phyloP scores from a whole-genome alignment of 2,888 invertebrate genomes.

The Meghimatium bilineatum region DNA sequence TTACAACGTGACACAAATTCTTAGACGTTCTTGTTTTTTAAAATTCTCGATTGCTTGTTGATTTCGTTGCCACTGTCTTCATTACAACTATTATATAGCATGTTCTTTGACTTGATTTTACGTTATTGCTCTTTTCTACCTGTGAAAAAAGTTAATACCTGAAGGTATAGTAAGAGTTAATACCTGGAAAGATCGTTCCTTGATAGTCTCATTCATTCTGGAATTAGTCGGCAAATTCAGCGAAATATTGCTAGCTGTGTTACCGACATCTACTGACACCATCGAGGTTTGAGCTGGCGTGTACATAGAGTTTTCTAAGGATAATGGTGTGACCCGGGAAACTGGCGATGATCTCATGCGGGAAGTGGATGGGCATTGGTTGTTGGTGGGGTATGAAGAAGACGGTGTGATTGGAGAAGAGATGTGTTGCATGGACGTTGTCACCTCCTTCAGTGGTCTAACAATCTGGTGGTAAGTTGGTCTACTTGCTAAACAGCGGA shows the following conservation, averaged over 20 bases:
- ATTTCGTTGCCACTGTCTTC: too few relatives aligned
- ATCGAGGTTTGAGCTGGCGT: not conserved
- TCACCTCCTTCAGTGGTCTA: constrained; percentile 15
- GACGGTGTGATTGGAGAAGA: constrained; percentile 20
- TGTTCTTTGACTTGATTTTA: too few relatives aligned
- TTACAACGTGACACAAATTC: too few relatives aligned
- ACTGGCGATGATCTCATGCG: constrained; percentile 16
- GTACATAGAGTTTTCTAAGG: not conserved
- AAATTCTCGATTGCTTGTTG: too few relatives aligned
- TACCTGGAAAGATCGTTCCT: constrained; percentile 45
- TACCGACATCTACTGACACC: not conserved
- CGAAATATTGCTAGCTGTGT: constrained; percentile 28
- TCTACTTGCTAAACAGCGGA: constrained; percentile 37
- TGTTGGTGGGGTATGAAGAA: not conserved
- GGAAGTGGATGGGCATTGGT: not conserved
- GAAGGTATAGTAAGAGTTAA: too few relatives aligned
- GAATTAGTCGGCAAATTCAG: constrained; percentile 31
- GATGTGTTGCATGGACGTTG: constrained; percentile 7
- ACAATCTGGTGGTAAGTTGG: not conserved
- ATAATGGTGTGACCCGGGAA: not conserved
- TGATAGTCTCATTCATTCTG: constrained; percentile 5
- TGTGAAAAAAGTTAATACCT: too few relatives aligned
- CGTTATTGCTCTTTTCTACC: too few relatives aligned
- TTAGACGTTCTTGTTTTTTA: too few relatives aligned
- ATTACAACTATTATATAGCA: too few relatives aligned